Conservation (phyloP, 2,888 invertebrate genomes). For the Lymantria dispar region DNA sequence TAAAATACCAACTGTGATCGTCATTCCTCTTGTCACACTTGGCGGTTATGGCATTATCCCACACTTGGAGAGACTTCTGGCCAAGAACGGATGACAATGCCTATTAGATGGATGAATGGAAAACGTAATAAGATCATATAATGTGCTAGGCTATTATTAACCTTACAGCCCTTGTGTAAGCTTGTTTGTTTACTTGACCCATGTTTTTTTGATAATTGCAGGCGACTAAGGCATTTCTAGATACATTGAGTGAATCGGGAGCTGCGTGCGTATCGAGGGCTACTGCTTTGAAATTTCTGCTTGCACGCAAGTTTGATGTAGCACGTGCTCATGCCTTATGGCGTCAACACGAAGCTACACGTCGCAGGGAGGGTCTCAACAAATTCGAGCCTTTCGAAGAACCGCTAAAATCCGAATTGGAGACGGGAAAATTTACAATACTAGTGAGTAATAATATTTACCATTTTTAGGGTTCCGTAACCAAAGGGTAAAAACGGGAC, state of each 20-base stretch:
- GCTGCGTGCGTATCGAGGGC: conserved; percentile 86
- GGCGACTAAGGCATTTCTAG: conserved; percentile 92
- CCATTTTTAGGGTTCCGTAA: too few species aligned
- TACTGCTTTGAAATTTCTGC: conserved; percentile 95
- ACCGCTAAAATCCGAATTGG: conserved; percentile 92
- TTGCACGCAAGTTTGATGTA: conserved; percentile 97
- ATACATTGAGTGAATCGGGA: conserved; percentile 85
- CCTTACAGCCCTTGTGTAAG: background rate
- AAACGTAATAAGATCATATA: too few species aligned
- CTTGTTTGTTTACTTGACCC: background rate
- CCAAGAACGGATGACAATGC: too few species aligned
- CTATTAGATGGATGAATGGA: too few species aligned
- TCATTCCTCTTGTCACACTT: too few species aligned
- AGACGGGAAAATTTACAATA: conserved; percentile 97
- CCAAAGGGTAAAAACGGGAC: too few species aligned
- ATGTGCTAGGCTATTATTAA: too few species aligned
- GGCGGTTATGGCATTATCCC: too few species aligned
- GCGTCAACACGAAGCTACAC: conserved; percentile 94
- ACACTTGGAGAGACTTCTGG: too few species aligned
- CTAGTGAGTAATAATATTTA: conserved; percentile 83
- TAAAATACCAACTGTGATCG: too few species aligned
- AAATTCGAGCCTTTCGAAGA: conserved; percentile 92
- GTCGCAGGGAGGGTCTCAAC: conserved; percentile 92
- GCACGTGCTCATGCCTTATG: conserved; percentile 94
- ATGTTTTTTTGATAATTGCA: conserved; percentile 60